These are phyloP conservation scores for Myoxocephalus aenaeus DNA, from an alignment of 2,797 vertebrate species.

Conservation along the genomic window DNA sequence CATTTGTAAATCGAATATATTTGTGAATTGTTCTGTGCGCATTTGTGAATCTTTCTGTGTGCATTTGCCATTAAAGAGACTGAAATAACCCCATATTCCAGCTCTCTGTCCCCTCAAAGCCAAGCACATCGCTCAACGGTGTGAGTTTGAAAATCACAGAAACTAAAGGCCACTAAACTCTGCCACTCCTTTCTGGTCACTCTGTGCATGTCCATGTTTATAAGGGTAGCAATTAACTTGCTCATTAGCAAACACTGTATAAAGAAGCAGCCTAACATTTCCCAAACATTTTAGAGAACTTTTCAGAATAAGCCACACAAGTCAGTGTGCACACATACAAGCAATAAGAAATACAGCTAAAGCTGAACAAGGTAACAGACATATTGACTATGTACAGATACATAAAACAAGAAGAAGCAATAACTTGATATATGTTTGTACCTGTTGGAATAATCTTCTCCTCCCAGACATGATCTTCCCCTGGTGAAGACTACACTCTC, in stretches of 20 bases:
- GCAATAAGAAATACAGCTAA: not conserved
- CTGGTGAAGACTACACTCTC: too few relatives aligned
- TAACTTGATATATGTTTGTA: not conserved
- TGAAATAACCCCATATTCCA: too few relatives aligned
- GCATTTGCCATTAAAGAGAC: too few relatives aligned
- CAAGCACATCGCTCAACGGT: not conserved
- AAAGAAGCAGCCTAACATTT: not conserved
- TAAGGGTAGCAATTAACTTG: not conserved
- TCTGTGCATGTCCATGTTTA: not conserved
- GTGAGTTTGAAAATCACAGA: too few relatives aligned
- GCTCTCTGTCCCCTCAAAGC: not conserved
- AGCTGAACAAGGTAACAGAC: not conserved
- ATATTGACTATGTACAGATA: not conserved
- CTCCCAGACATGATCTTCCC: not conserved
- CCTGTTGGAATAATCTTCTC: not conserved
- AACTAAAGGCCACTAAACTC: not conserved
- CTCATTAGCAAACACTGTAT: not conserved
- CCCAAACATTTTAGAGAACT: not conserved
- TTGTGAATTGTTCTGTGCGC: too few relatives aligned
- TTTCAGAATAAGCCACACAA: not conserved
- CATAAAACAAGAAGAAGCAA: not conserved
- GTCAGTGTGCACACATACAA: not conserved
- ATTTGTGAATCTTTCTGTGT: too few relatives aligned
- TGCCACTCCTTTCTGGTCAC: not conserved
- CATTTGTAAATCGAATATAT: too few relatives aligned